Percentiles rank a stretch among this genome's conserved stretches.
These are phyloP conservation scores for Neria commutata DNA, from an alignment of 2,888 invertebrate genomes.

Conservation along the genomic window DNA sequence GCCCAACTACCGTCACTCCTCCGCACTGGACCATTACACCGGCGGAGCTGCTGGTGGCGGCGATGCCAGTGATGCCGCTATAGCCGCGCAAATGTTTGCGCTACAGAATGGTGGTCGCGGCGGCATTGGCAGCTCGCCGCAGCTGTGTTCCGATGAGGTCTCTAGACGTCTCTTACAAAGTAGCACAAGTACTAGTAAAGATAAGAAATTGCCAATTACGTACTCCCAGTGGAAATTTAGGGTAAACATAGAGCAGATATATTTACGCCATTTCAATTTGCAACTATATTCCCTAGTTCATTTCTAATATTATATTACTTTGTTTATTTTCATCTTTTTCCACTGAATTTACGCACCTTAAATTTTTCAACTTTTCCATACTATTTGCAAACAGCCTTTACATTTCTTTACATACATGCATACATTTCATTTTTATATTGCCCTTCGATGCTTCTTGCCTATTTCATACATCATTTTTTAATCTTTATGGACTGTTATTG, in stretches of 20 bases:
- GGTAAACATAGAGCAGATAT: conserved; percentile 60
- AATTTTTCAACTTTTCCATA: not conserved
- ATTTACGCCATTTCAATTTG: conserved; percentile 15
- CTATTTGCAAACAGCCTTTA: not conserved
- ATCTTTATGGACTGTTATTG: not conserved
- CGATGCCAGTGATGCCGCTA: conserved; percentile 47
- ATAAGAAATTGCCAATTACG: conserved; percentile 65
- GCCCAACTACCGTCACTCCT: conserved; percentile 52
- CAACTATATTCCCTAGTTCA: conserved; percentile 28
- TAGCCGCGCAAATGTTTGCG: conserved; percentile 47
- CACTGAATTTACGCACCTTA: not conserved
- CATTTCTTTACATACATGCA: not conserved
- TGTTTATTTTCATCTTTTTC: not conserved
- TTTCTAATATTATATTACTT: conserved; percentile 10
- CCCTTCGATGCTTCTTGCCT: not conserved
- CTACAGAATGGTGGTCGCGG: conserved; percentile 45
- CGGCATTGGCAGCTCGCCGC: conserved; percentile 30
- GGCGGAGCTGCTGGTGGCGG: conserved; percentile 40
- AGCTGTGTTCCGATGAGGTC: conserved; percentile 62
- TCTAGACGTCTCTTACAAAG: conserved; percentile 63
- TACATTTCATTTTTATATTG: not conserved
- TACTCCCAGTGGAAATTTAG: conserved; percentile 69
- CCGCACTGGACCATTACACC: conserved; percentile 56
- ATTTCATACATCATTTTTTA: not conserved
- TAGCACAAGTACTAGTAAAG: conserved; percentile 60